phyloP scores from a whole-genome alignment of 2,888 invertebrate species.

The Acleris cristana region DNA sequence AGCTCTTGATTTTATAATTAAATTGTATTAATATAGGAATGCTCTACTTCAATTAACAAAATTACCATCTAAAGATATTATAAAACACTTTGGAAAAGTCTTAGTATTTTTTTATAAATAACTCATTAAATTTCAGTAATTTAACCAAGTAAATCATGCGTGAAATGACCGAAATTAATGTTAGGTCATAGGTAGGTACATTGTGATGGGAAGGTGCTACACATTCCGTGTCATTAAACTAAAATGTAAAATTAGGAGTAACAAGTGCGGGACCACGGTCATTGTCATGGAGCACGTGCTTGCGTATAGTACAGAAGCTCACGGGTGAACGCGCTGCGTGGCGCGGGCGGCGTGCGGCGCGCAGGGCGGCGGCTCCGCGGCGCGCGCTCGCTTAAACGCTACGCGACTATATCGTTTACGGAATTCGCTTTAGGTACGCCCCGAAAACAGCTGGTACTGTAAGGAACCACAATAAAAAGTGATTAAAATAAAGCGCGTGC shows the following conservation, averaged over 20 bases:
- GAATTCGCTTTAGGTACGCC: conserved; percentile 83
- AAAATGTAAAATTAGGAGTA: conserved; percentile 19
- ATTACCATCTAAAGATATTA: neutral
- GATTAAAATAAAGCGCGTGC: conserved; percentile 63
- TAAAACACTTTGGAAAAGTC: neutral
- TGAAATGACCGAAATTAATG: conserved; percentile 17
- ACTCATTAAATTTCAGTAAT: conserved; percentile 1
- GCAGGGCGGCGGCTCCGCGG: conserved; percentile 42
- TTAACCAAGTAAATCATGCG: conserved; percentile 20
- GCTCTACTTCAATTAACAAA: neutral
- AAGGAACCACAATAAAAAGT: conserved; percentile 80
- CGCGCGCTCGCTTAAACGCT: conserved; percentile 59
- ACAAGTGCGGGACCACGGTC: conserved; percentile 28
- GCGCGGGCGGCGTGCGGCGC: conserved; percentile 47
- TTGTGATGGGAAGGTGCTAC: conserved; percentile 19
- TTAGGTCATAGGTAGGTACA: conserved; percentile 15
- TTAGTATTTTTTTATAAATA: neutral
- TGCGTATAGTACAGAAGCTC: conserved; percentile 46
- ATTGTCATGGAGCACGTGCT: conserved; percentile 34
- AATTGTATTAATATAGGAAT: conserved; percentile 7
- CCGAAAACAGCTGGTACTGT: conserved; percentile 87
- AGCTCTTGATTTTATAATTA: conserved; percentile 31
- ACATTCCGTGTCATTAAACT: conserved; percentile 28
- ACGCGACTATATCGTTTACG: conserved; percentile 66
- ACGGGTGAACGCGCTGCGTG: conserved; percentile 46